These are phyloP conservation scores for Temnopleurus reevesii DNA, from an alignment of 53 echinoderm and acorn worm genomes.

Conservation along the genomic window DNA sequence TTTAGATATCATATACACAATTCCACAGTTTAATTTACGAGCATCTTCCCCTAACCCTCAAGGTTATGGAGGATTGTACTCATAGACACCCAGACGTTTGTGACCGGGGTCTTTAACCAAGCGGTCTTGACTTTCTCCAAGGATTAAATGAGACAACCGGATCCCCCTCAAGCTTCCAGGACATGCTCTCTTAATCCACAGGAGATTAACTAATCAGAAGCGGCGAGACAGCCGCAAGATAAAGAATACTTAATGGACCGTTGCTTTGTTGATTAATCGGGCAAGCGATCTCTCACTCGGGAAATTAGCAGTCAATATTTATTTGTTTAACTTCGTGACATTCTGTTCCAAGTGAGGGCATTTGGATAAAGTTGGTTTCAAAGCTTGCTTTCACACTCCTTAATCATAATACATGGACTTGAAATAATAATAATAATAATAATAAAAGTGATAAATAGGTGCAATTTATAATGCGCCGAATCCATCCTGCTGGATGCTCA, in stretches of 20 bases:
- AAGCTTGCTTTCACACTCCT: too few relatives aligned
- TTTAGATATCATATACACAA: too few relatives aligned
- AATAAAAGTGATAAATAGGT: too few relatives aligned
- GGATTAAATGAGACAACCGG: slow-evolving; percentile 41
- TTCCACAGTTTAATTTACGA: background rate
- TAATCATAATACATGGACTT: too few relatives aligned
- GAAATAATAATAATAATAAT: too few relatives aligned
- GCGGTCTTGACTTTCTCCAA: slow-evolving; percentile 6
- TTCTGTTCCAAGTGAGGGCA: too few relatives aligned
- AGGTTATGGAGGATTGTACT: background rate
- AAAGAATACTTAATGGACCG: background rate
- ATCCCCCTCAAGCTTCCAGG: slow-evolving; percentile 44
- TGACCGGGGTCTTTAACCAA: slow-evolving; percentile 24
- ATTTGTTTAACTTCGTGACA: too few relatives aligned
- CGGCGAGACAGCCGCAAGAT: slow-evolving; percentile 50
- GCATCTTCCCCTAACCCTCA: background rate
- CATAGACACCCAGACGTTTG: background rate
- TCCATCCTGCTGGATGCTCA: too few relatives aligned
- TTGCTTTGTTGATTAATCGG: background rate
- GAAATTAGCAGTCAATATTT: slow-evolving; percentile 37
- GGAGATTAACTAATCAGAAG: slow-evolving; percentile 53
- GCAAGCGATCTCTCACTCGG: slow-evolving; percentile 15
- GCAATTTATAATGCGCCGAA: too few relatives aligned
- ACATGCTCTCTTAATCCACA: slow-evolving; percentile 23
- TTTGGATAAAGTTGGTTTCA: too few relatives aligned